Percentiles rank a stretch among this genome's conserved stretches.
Conservation (phyloP, 2,888 invertebrate species). For the Mesorhabditis belari region DNA sequence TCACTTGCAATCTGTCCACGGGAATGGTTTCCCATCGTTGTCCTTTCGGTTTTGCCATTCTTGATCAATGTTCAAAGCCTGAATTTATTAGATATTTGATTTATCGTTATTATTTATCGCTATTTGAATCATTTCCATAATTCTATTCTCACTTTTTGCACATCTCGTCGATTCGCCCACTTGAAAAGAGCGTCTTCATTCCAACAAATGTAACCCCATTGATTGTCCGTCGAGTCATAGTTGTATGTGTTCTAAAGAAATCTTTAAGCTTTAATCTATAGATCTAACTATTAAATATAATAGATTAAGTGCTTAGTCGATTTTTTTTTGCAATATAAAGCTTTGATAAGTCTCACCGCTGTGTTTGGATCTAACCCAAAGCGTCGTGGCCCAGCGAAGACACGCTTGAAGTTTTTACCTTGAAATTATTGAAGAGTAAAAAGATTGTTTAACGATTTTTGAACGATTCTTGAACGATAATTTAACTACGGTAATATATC, state of each 20-base stretch:
- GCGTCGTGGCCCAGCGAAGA: conserved; percentile 10
- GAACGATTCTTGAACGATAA: too few relatives aligned
- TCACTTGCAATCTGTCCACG: conserved; percentile 37
- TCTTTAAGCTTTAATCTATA: too few relatives aligned
- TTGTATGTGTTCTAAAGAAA: conserved; percentile 24
- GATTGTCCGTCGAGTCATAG: conserved; percentile 38
- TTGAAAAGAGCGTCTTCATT: conserved; percentile 36
- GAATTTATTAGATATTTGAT: conserved; percentile 6
- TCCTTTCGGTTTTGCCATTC: conserved; percentile 29
- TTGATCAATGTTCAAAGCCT: conserved; percentile 31
- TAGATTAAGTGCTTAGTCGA: too few relatives aligned
- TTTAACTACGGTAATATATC: too few relatives aligned
- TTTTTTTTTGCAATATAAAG: too few relatives aligned
- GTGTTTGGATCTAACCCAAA: conserved; percentile 13
- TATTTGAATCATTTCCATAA: background rate
- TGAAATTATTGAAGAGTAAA: background rate
- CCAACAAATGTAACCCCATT: conserved; percentile 45
- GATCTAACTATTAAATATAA: too few relatives aligned
- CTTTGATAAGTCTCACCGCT: conserved; percentile 14
- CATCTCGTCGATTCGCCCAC: conserved; percentile 30
- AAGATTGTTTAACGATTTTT: background rate
- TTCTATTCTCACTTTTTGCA: background rate
- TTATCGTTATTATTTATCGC: background rate
- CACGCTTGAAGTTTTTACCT: conserved; percentile 2
- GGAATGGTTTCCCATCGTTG: background rate